These are phyloP conservation scores for Psilopogon haemacephalus DNA, from an alignment of 2,113 vertebrate species.

Conservation along the genomic window DNA sequence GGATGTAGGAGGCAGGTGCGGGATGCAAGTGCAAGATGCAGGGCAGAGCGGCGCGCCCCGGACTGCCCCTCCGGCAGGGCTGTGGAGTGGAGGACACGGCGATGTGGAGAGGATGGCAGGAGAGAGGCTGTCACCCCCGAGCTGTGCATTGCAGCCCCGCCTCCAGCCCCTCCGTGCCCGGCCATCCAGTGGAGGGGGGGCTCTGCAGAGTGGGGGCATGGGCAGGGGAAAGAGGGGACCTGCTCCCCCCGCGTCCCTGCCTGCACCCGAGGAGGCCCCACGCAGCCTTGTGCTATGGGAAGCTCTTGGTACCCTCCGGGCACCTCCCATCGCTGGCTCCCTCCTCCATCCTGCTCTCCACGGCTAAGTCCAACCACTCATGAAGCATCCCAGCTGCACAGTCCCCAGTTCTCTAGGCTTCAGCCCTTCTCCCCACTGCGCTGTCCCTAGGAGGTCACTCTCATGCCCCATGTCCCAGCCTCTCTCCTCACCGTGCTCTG, in stretches of 20 bases:
- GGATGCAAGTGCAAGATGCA: background rate
- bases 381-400: background rate
- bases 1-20: background rate
- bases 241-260: background rate
- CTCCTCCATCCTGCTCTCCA: background rate
- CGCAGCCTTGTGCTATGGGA: background rate
- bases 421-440: background rate
- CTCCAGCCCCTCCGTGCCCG: background rate
- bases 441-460: background rate
- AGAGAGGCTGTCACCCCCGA: background rate
- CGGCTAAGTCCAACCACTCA: background rate
- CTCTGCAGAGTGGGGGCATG: background rate
- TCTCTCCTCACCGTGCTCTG: background rate
- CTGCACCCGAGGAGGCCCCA: background rate
- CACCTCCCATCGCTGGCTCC: background rate
- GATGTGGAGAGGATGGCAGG: background rate
- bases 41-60: background rate
- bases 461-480: rapidly evolving
- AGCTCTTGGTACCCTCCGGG: background rate
- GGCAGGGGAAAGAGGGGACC: background rate
- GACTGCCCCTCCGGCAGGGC: background rate
- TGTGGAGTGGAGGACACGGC: background rate
- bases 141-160: background rate
- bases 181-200: background rate
- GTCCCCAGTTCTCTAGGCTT: background rate